Base-by-base conservation (phyloP, 2,113 vertebrate species). In the Dasyprocta punctata region DNA sequence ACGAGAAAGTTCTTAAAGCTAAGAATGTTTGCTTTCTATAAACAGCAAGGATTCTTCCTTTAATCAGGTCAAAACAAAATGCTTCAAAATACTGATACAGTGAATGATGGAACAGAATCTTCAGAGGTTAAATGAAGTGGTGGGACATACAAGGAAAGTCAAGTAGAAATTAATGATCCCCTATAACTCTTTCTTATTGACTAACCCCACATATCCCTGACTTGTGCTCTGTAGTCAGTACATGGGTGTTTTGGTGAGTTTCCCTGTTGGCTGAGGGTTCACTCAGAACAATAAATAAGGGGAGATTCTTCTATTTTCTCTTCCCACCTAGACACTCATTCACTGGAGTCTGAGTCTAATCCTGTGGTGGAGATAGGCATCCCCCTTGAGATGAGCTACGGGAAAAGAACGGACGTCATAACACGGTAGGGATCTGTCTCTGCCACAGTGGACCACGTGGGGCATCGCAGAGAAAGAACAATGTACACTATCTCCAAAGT, bases 31-130 rank as follows among this genome's bases (percentile, higher is more conserved):
- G 13, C 54, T 80, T 93, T 85, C 95, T 82, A 52, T 49, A 92
- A 91, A 58, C 20, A 78, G 3, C 17, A 41, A 80, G 24, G 60
- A 41, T 38, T 67, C 30, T 94, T 92, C 52, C 54, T 95, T 94
- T 86, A 82, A 95, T 77, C 24, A 67, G 24, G 56, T 83, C 89
- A 83, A 83, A 96, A 80, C 9, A 75, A 89, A 93, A 71, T 56
- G 47, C 41, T 90, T 92, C 56, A 22, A 69, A 44, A 47, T 44
- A 78, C 6, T 77, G 63, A 75, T 54, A 63, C 1, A 73, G 26
- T 38, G 36, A 94, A 47, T 60, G 69, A 90, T 41, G 61, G 17
- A 89, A 85, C 12, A 77, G 81, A 90, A 36, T 88, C 36, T 73
- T 92, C 8, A 86, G 93, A 93, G 56, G 61, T 65, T 83, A 73